Base-by-base conservation (phyloP, 2,888 invertebrate genomes). In the Dicranocentrus wangi region DNA sequence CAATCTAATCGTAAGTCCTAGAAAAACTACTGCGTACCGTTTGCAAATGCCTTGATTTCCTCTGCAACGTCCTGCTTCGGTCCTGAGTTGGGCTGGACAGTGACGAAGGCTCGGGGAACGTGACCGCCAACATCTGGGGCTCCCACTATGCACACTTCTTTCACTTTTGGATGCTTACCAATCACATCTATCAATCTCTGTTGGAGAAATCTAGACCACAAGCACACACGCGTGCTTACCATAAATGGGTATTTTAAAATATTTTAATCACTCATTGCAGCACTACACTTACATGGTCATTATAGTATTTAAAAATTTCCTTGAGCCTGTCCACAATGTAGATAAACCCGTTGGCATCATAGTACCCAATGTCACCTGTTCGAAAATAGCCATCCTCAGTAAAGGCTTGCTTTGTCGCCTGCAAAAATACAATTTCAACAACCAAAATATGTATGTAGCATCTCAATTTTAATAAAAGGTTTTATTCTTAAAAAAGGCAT, bases 161-260 rank as follows among this genome's bases (percentile, higher is more conserved):
- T 75, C n/a, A 85, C 82, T 25, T 69, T 72, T 2, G 84, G 84
- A 65, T 85, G 85, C 32, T 73, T 71, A 7, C 51, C 70, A 51
- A 85, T 84, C 1, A 83, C 83, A 28, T 81, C 73, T 55, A 65
- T 85, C 85, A 1, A 85, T 19, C 43, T 85, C 85, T 0, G 84
- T 82, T 55, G 85, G 85, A 3, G 84, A 84, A 51, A 85, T 84
- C 84, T 84, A 61, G 3, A 1, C 19, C 7, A 17, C 3, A 5
- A n/a, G 39, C 5, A 8, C 5, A 39, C 13, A 8, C 7, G 13
- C 5, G 5, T 15, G 27, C 27, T 10, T n/a, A 21, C 13, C 2
- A 21, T 21, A 21, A 2, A 58, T 58, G 13, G 5, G 7, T 15
- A 21, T 2, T 21, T 23, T 5, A 32, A 1, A 21, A 25, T 58